These are phyloP conservation scores for Chloromyia formosa DNA, from an alignment of 2,888 invertebrate genomes.

Conservation along the genomic window DNA sequence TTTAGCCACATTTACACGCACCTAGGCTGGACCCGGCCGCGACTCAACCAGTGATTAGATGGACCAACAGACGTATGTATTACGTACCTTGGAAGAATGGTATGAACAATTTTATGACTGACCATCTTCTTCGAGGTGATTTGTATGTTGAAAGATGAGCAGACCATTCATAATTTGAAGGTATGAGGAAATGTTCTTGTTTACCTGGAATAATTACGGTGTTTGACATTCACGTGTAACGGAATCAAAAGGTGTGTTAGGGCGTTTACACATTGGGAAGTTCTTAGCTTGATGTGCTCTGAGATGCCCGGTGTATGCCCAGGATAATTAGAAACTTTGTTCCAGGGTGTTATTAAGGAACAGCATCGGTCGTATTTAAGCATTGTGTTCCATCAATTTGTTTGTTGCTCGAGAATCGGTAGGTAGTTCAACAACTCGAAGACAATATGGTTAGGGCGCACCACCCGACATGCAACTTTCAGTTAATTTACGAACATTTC, in stretches of 20 bases:
- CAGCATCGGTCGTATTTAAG: no score
- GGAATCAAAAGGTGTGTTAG: neutral
- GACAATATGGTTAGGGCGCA: no score
- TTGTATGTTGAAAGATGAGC: neutral
- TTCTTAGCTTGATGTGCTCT: no score
- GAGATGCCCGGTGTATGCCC: no score
- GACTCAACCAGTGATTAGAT: neutral
- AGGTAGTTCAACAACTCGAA: no score
- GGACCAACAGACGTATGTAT: neutral
- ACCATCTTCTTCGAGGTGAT: neutral
- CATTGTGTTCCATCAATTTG: no score
- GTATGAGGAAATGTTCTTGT: slow-evolving; percentile 1
- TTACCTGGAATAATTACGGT: neutral
- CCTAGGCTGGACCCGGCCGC: neutral
- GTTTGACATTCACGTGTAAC: neutral
- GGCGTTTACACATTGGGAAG: no score
- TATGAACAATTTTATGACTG: neutral
- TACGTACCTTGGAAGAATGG: neutral
- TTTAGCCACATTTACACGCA: neutral
- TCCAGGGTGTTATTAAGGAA: no score
- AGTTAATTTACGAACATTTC: no score
- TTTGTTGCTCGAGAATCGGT: no score
- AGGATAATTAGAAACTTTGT: no score
- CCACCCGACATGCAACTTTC: no score
- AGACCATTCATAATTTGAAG: slow-evolving; percentile 10